Evolutionary conservation across 2,888 invertebrate species (phyloP), one percentile per base, ranked within the genome.

Genomic region (Thumatha senex): DNA sequence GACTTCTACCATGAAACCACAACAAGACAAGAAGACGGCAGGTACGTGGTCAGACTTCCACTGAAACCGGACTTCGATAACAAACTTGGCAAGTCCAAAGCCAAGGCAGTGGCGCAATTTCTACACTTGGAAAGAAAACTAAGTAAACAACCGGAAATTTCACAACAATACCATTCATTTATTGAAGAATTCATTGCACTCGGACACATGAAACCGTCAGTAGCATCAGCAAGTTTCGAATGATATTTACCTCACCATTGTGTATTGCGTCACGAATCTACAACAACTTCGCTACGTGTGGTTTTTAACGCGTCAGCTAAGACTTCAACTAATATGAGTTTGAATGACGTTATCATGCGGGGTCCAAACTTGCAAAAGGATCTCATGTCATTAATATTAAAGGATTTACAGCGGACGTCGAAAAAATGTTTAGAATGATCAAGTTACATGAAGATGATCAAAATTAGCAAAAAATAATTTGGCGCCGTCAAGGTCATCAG

Each of bases 281-380:
- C n/a, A n/a, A n/a, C n/a, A n/a, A n/a, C n/a, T 1, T 11, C 35
- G 1, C 12, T 48, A 15, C 48, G 48, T 8, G 48, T 48, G 5
- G 41, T 42, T 31, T 42, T 42, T 31, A 42, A 48, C 14, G 48
- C 31, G 0, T 38, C 3, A 14, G 10, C 41, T n/a, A 24, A 42
- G 30, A 42, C 42, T 7, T 30, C 38, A 29, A 15, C 36, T 5
- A 36, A 36, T 2, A 12, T 15, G 2, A 48, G 42, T 18, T 38
- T 48, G 14, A 48, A 48, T 15, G 48, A 48, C 11, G 11, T 48
- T n/a, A 61, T 57, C 48, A 43, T 49, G 1, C 33, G 43, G 3
- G 58, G 56, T 0, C 58, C 53, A 1, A 60, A 63, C 40, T 46
- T 63, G 36, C 58, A 63, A 31, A 33, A 44, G 38, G 60, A 63